A percentile compares a stretch with the other conserved stretches of the same genome.
phyloP scores from a whole-genome alignment of 2,797 vertebrate genomes.

The Toxotes lorentzi region DNA sequence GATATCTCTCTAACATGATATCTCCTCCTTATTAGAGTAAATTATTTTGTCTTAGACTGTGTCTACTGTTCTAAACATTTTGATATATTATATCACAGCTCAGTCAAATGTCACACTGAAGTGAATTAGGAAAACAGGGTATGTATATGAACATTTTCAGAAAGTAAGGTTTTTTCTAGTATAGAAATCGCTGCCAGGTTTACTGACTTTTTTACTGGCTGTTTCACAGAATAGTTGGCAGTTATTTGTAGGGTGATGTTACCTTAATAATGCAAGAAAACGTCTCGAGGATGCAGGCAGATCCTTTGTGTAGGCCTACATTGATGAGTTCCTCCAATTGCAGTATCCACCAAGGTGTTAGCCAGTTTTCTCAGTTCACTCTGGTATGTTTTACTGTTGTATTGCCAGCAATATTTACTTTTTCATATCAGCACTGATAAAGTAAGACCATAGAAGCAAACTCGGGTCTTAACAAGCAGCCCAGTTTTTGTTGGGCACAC shows the following conservation, averaged over 20 bases:
- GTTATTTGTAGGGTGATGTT: conserved; percentile 4
- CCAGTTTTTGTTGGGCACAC: conserved; percentile 42
- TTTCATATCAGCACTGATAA: conserved; percentile 12
- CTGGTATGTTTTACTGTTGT: background rate
- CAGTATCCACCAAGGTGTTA: background rate
- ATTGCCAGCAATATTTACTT: conserved; percentile 17
- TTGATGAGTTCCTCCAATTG: background rate
- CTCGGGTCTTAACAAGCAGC: background rate
- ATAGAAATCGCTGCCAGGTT: background rate
- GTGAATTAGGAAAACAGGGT: background rate
- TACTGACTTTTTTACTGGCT: background rate
- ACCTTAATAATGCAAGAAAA: background rate
- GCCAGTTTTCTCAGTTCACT: conserved; percentile 24
- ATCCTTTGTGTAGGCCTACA: conserved; percentile 6
- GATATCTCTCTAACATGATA: conserved; percentile 22
- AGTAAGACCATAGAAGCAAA: background rate
- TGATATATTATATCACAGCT: background rate
- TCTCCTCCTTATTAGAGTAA: conserved; percentile 10
- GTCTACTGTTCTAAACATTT: conserved; percentile 12
- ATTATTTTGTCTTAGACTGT: conserved; percentile 51
- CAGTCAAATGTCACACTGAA: background rate
- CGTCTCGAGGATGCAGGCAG: background rate
- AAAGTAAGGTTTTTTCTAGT: background rate
- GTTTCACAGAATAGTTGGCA: conserved; percentile 8
- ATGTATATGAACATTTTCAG: background rate